Percentiles rank a stretch among this genome's conserved stretches.
Evolutionary conservation across 2,113 vertebrate genomes (phyloP).

Genomic region (Galbula dea): DNA sequence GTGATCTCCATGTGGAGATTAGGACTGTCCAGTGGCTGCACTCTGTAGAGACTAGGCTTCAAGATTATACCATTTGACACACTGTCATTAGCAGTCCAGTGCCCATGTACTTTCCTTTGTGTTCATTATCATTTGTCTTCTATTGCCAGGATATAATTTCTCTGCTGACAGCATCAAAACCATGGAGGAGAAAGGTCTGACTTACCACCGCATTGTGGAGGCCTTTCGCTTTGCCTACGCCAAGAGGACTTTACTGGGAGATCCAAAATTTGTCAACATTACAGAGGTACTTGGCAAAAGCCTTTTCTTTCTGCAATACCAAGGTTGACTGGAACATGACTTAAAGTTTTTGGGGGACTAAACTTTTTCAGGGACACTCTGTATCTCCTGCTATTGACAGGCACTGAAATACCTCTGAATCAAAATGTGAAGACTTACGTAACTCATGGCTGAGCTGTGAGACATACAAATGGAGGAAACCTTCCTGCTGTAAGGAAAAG

Average conservation of each 20-base stretch:
- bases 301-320: neutral
- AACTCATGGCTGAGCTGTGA: neutral
- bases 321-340: neutral
- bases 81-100: neutral
- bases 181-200: conserved; percentile 76
- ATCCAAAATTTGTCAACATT: conserved; percentile 81
- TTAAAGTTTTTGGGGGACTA: neutral
- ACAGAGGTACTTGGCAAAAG: conserved; percentile 75
- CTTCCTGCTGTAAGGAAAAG: neutral
- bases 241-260: conserved; percentile 89
- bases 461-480: neutral
- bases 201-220: conserved; percentile 91
- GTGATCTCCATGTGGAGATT: neutral
- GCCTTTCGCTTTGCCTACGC: conserved; percentile 92
- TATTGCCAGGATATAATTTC: conserved; percentile 84
- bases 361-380: neutral
- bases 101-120: neutral
- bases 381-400: neutral
- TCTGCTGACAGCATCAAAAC: conserved; percentile 76
- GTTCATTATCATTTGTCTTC: neutral
- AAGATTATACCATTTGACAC: neutral
- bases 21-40: neutral
- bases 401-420: neutral
- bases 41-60: neutral
- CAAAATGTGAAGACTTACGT: neutral